Percentiles rank a stretch among this genome's conserved stretches.
phyloP scores from a whole-genome alignment of 2,888 invertebrate genomes.

The Caenorhabditis doughertyi region DNA sequence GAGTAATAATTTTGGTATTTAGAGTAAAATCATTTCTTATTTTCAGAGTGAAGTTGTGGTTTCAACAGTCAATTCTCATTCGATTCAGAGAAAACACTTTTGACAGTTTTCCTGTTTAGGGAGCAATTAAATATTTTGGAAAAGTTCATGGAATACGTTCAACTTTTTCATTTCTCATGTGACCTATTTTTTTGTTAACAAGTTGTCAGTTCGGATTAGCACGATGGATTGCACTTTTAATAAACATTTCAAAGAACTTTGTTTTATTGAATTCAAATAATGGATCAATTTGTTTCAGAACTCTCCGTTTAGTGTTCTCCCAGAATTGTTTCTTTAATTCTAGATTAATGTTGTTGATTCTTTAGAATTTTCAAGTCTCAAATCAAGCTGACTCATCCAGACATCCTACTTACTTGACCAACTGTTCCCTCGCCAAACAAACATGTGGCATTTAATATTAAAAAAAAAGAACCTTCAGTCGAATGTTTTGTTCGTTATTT shows the following conservation, averaged over 20 bases:
- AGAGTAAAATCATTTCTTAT: background rate
- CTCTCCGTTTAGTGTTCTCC: no score
- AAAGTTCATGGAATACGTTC: conserved; percentile 18
- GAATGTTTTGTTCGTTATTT: conserved; percentile 8
- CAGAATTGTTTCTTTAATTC: no score
- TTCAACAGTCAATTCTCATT: conserved; percentile 31
- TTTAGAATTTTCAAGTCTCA: background rate
- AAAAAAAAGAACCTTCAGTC: background rate
- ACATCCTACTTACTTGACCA: conserved; percentile 14
- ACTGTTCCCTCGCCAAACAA: conserved; percentile 20
- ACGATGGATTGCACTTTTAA: background rate
- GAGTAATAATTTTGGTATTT: background rate
- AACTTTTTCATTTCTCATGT: conserved; percentile 16
- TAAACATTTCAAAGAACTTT: background rate
- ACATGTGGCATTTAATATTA: conserved; percentile 3
- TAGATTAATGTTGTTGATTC: no score
- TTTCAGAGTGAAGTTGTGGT: conserved; percentile 43
- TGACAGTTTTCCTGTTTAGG: conserved; percentile 28
- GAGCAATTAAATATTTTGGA: conserved; percentile 3
- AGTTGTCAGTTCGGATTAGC: conserved; percentile 12
- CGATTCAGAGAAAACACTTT: background rate
- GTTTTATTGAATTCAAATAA: no score
- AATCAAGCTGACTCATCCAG: background rate
- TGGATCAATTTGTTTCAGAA: no score
- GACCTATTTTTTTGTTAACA: conserved; percentile 9